phyloP scores from a whole-genome alignment of 2,113 vertebrate species.

The Lucifuga dentata region DNA sequence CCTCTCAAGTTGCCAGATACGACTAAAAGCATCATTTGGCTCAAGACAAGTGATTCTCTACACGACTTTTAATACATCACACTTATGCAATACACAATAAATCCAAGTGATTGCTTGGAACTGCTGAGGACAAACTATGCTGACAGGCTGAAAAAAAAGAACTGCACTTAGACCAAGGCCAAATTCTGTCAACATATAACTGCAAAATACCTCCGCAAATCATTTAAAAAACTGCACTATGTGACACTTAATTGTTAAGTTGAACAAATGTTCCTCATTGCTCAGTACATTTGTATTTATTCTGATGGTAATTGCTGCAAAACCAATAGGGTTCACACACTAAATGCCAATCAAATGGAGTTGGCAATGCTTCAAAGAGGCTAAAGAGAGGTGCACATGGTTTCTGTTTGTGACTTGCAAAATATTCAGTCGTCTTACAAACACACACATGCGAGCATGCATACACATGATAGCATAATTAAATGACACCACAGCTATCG shows the following conservation, averaged over 20 bases:
- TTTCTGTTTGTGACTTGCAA: constrained; percentile 6
- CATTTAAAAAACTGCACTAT: too few relatives aligned
- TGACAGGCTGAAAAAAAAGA: too few relatives aligned
- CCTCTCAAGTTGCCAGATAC: constrained; percentile 32
- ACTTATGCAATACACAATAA: not conserved
- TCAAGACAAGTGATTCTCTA: constrained; percentile 12
- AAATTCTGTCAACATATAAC: too few relatives aligned
- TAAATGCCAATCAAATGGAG: not conserved
- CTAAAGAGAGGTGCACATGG: not conserved
- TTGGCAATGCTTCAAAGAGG: not conserved
- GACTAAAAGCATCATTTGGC: constrained; percentile 6
- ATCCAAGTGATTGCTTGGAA: not conserved
- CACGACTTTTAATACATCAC: not conserved
- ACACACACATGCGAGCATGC: not conserved
- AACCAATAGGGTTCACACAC: not conserved
- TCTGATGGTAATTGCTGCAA: too few relatives aligned
- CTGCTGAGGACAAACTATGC: too few relatives aligned
- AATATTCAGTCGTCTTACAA: not conserved
- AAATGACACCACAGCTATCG: constrained; percentile 10
- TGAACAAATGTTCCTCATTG: too few relatives aligned
- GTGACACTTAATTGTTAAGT: too few relatives aligned
- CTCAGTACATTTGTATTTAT: too few relatives aligned
- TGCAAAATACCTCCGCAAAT: too few relatives aligned
- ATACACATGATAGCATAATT: constrained; percentile 17
- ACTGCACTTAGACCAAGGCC: too few relatives aligned